Base-by-base conservation (phyloP, 2,888 invertebrate genomes). In the Thecocarcelia acutangulata region DNA sequence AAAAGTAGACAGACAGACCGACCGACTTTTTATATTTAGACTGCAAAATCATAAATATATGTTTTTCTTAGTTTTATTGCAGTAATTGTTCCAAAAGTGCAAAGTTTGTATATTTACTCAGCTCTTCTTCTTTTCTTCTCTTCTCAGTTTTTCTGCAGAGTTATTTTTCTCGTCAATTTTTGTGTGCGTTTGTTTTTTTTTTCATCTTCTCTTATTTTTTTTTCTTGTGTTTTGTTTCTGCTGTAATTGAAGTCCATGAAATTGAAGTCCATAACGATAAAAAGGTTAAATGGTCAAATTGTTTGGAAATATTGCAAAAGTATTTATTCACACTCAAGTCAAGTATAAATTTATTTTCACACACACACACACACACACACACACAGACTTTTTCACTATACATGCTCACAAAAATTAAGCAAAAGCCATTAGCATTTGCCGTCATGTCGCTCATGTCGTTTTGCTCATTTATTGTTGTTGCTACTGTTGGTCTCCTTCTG, bases 211-310 rank as follows among this genome's bases (percentile, higher is more conserved):
- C 5, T 1, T 28, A 24, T 24, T 24, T 24, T n/a, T n/a, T n/a
- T n/a, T n/a, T n/a, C n/a, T n/a, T n/a, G n/a, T n/a, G n/a, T 63
- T 2, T 15, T 21, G 11, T 13, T 72, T 15, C 12, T 37, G 13
- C 33, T 64, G 54, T 9, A n/a, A n/a, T n/a, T n/a, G n/a, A n/a
- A n/a, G n/a, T n/a, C n/a, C n/a, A n/a, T 63, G 56, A 63, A 70
- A 58, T 64, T 66, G 59, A 72, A 61, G 66, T 68, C 78, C 66
- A 72, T 68, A 52, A 78, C 12, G 66, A 66, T 37, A 54, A 66
- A 78, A 68, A 72, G 72, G 72, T 70, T 78, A 70, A 77, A 56
- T 64, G 56, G 58, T 73, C 66, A 79, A 78, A 79, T 73, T 79
- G 78, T 54, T 66, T 61, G 59, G 58, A 59, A 76, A 66, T 59